A percentile compares a stretch with the other conserved stretches of the same genome.
phyloP scores from a whole-genome alignment of 1,140 invertebrate genomes.

The Melipona quadrifasciata region DNA sequence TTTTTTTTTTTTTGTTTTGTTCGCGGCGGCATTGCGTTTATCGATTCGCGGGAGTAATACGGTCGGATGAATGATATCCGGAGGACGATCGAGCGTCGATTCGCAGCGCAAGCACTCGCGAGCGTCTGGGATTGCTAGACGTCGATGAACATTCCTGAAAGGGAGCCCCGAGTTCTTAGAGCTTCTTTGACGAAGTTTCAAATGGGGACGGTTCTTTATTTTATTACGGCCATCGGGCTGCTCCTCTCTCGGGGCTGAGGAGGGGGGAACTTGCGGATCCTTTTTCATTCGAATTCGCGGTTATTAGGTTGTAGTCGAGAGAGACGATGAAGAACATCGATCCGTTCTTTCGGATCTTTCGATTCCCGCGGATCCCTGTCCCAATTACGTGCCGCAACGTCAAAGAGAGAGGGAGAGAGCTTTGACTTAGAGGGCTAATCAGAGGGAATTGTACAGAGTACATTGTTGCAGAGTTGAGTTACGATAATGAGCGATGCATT shows the following conservation, averaged over 20 bases:
- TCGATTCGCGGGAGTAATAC: slow-evolving; percentile 21
- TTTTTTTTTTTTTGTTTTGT: not conserved
- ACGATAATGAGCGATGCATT: no score
- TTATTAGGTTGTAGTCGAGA: not conserved
- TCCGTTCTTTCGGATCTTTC: not conserved
- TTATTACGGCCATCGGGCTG: not conserved
- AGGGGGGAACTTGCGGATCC: not conserved
- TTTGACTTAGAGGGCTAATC: no score
- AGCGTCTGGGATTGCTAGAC: not conserved
- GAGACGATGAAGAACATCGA: not conserved
- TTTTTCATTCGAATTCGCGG: not conserved
- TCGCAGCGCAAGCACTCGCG: not conserved
- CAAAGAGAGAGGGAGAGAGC: not conserved
- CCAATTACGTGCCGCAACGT: not conserved
- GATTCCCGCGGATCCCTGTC: not conserved
- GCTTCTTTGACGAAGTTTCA: slow-evolving; percentile 8
- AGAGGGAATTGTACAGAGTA: no score
- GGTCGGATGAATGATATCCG: not conserved
- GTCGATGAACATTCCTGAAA: not conserved
- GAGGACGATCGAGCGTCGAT: not conserved
- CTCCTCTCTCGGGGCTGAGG: no score
- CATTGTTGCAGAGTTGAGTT: no score
- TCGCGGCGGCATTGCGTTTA: not conserved
- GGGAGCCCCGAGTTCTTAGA: not conserved
- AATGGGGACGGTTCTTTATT: not conserved